Percentiles rank a stretch among this genome's conserved stretches.
These are phyloP conservation scores for Dynastes maya DNA, from an alignment of 2,888 invertebrate genomes.

Conservation along the genomic window DNA sequence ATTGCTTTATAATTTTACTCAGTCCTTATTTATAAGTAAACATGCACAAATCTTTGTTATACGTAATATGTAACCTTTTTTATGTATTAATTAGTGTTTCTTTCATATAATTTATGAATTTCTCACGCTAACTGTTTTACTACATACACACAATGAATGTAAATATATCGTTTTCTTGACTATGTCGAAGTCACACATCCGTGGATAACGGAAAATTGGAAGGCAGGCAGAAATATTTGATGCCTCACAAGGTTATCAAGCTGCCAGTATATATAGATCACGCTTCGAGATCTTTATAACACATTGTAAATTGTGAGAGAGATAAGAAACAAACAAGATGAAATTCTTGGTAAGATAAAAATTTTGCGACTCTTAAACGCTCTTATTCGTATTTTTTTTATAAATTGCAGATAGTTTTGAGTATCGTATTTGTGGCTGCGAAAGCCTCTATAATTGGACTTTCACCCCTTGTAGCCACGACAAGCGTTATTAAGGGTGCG, in stretches of 20 bases:
- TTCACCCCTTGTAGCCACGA: conserved; percentile 61
- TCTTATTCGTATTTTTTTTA: neutral
- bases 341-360: conserved; percentile 66
- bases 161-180: neutral
- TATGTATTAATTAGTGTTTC: neutral
- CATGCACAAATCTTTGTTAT: too few species aligned
- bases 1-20: too few species aligned
- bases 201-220: conserved; percentile 42
- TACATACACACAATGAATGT: neutral
- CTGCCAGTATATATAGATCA: conserved; percentile 38
- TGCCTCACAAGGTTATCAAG: conserved; percentile 36
- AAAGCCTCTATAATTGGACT: conserved; percentile 62
- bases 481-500: conserved; percentile 62
- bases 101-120: conserved; percentile 2
- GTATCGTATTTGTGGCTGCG: conserved; percentile 59
- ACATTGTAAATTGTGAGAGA: conserved; percentile 28
- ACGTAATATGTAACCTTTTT: too few species aligned
- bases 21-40: too few species aligned
- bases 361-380: conserved; percentile 60
- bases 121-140: neutral
- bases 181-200: neutral
- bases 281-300: conserved; percentile 28
- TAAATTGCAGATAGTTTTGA: conserved; percentile 56
- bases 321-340: conserved; percentile 55
- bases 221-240: conserved; percentile 30